Evolutionary conservation across 1,140 invertebrate species (phyloP), one percentile per base, ranked within the genome.

Genomic region (Pseudomyrmex concolor): DNA sequence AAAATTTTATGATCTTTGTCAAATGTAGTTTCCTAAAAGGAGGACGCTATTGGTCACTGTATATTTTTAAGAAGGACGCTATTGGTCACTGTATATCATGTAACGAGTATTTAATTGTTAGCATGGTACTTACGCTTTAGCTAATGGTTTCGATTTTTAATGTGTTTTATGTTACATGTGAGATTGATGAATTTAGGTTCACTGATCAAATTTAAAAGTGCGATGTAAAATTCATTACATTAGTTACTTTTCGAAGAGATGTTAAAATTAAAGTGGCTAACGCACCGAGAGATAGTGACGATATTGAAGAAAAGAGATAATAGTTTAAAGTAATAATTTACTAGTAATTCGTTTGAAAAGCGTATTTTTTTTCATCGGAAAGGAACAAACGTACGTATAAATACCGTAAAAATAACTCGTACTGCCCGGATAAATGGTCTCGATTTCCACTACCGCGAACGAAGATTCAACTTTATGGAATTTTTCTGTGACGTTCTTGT

Each of bases 331-430:
- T 34, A 34, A 34, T 34, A 34, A 34, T 34, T 34, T 34, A 34
- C 34, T 34, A 34, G 3, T 34, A 34, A 34, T 34, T 34, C 0
- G 34, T 5, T 34, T 7, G 34, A 7, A 34, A 59, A 66, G 12
- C 48, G 19, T 70, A 78, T 50, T 8, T 80, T 59, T 59, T 60
- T 70, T 59, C 12, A 67, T 12, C 4, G 13, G 2, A 34, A 51
- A 5, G 34, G 5, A 34, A 0, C 5, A 34, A 34, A 34, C 34
- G 34, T 34, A 34, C 34, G 4, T 34, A 34, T 34, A 34, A 7
- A 34, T 34, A 7, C 5, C 34, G 25, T 3, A 25, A 25, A 25
- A 34, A 34, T 34, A 5, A 34, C 0, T 5, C 5, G 5, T 34
- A 34, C 34, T 34, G 5, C 34, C 34, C 34, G 34, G 34, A 34